phyloP scores from a whole-genome alignment of 1,140 invertebrate genomes.

The Lucilia cuprina region DNA sequence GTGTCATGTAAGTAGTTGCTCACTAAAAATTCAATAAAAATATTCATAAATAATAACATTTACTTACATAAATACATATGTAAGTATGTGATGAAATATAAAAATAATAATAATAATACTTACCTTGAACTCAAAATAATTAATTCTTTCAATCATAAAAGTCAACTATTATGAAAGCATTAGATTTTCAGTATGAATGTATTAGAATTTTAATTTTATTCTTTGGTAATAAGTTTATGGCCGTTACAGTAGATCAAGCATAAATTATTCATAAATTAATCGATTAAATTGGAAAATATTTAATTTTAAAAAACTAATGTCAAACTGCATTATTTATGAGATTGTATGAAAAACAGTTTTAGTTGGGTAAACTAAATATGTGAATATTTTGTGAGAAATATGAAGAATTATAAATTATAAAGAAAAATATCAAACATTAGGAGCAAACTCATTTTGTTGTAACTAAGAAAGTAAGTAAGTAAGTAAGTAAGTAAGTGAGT shows the following conservation, averaged over 20 bases:
- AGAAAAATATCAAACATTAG: too few relatives aligned
- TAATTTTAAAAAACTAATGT: background rate
- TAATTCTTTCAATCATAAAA: background rate
- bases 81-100: too few relatives aligned
- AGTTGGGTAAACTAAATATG: too few relatives aligned
- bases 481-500: too few relatives aligned
- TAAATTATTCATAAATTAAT: background rate
- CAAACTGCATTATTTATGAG: background rate
- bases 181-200: background rate
- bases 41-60: too few relatives aligned
- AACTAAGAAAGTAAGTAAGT: too few relatives aligned
- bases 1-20: too few relatives aligned
- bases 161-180: background rate
- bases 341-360: background rate
- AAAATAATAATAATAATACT: background rate
- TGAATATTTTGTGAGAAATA: too few relatives aligned
- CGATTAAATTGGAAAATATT: slow-evolving; percentile 10
- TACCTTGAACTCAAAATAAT: background rate
- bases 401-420: too few relatives aligned
- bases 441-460: too few relatives aligned
- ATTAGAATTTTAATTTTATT: background rate
- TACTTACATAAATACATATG: too few relatives aligned
- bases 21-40: too few relatives aligned
- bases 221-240: slow-evolving; percentile 15
- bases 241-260: slow-evolving; percentile 22